Evolutionary conservation across 2,888 invertebrate genomes (phyloP).

Genomic region (Chorisops tibialis): DNA sequence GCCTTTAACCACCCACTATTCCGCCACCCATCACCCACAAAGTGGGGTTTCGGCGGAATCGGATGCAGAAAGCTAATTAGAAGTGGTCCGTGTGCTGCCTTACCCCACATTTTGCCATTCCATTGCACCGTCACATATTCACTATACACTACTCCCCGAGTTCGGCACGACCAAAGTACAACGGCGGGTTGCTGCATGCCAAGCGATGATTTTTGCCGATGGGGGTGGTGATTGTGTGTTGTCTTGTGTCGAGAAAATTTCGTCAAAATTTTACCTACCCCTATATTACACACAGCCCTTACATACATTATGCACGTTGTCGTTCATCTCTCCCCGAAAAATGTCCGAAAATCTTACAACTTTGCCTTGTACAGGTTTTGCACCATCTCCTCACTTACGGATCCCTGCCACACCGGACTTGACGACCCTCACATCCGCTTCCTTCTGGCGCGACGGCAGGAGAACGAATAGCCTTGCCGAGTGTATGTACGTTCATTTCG

Average conservation of each 20-base stretch:
- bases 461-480: not conserved
- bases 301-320: not conserved
- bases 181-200: too few relatives aligned
- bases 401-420: not conserved
- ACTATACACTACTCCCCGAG: too few relatives aligned
- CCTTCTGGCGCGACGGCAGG: not conserved
- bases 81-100: conserved; percentile 1
- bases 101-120: not conserved
- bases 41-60: not conserved
- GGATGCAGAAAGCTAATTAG: conserved; percentile 23
- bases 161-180: too few relatives aligned
- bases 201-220: too few relatives aligned
- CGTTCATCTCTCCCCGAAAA: not conserved
- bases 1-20: too few relatives aligned
- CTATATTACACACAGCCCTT: not conserved
- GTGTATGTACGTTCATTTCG: conserved; percentile 1
- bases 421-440: conserved; percentile 2
- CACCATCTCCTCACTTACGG: conserved; percentile 10
- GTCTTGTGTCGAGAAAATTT: too few relatives aligned
- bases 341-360: conserved; percentile 20
- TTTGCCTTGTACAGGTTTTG: conserved; percentile 8
- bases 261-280: not conserved
- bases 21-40: too few relatives aligned
- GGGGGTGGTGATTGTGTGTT: too few relatives aligned
- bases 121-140: too few relatives aligned